Base-by-base conservation (phyloP, 2,797 vertebrate genomes). In the Periophthalmus magnuspinnatus region DNA sequence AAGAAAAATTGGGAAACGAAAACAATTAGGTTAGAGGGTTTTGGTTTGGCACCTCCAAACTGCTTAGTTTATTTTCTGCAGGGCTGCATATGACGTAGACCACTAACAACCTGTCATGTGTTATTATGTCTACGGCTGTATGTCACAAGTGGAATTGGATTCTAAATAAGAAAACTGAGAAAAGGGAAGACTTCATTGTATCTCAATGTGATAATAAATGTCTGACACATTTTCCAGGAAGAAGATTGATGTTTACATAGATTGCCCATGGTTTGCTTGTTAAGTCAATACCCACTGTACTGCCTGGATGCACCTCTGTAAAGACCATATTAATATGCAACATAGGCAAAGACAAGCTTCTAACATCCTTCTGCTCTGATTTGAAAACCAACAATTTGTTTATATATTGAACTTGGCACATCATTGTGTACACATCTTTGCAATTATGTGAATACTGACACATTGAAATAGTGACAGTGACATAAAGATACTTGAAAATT, bases 191-290 rank as follows among this genome's bases (percentile, higher is more conserved):
- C 28, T 45, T 24, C 24, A 66, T 67, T 54, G 34, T 66, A 16
- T 52, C 28, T 52, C 33, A 22, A 32, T 54, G 48, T 55, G 14
- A 17, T 41, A 64, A 48, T 21, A 55, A 36, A 19, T 14, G 48
- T 65, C 64, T 21, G 19, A 55, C 65, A 55, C 48, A 6, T 34
- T 36, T 36, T n/a, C 34, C 10, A 36, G n/a, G 19, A 13, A n/a
- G 19, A 66, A 66, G 65, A 66, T 55, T 14, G 21, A 22, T 36
- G 65, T 66, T 66, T 66, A 16, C 24, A 32, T 28, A 66, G 28
- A 52, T 55, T 54, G 65, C n/a, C 32, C 14, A 66, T 14, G 65
- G 48, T 14, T 66, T 54, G n/a, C 45, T 54, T 36, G 65, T 66
- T 55, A 13, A 38, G 32, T 66, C 65, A 66, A 16, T 66, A 55